Evolutionary conservation across 1,140 invertebrate species (phyloP), one percentile per base, ranked within the genome.

Genomic region (Steinernema khuongi): DNA sequence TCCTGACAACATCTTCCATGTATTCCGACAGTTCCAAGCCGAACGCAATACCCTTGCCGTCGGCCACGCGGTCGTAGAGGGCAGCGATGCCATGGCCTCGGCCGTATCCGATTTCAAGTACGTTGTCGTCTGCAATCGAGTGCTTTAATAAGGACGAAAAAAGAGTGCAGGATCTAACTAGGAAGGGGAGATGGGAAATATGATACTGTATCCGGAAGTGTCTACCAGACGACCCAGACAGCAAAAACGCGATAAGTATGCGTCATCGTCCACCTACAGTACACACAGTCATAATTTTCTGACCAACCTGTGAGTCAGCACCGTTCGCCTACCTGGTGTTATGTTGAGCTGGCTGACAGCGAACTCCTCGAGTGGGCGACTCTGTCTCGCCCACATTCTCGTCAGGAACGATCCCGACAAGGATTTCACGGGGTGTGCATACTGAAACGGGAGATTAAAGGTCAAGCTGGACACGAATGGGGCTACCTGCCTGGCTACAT

Each of bases 51-150:
- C 50, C 50, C 26, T 60, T 60, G 4, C 50, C 50, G 11, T 22
- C 4, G 11, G 50, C 50, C 11, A 60, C 22, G 7, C 50, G 50
- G 7, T 60, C 22, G 30, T 29, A 75, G 67, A 31, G 72, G 50
- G 41, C 50, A 28, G 26, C 11, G 28, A 77, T 41, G 2, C 69
- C 76, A 31, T 77, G 43, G 11, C 76, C 76, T 1, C 76, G n/a
- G 30, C 76, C 76, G 31, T 79, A 77, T n/a, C 76, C 76, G 29
- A 77, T 72, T 68, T 77, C 76, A 26, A 77, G 75, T 28, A 76
- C 0, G 14, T 68, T 67, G 43, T 76, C 67, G 33, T 75, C 76
- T 77, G 7, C 19, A 75, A 36, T 18, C 29, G 11, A 32, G 31
- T 31, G 70, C 36, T 32, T n/a, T 43, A 28, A 71, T 22, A 36